These are phyloP conservation scores for Camponotus floridanus DNA, from an alignment of 1,140 invertebrate species.

Conservation along the genomic window DNA sequence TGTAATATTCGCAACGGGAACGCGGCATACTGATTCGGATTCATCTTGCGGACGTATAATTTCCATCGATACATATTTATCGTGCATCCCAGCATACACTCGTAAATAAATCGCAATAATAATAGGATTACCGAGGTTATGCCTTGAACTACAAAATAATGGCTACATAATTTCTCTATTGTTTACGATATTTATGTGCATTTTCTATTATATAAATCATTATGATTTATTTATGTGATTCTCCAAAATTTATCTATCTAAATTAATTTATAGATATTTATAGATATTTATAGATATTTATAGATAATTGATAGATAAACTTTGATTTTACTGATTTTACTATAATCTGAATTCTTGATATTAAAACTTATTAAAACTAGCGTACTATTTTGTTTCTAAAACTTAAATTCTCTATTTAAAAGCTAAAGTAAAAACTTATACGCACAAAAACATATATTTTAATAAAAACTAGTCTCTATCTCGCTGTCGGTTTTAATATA, in stretches of 20 bases:
- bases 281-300: too few relatives aligned
- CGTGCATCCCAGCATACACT: neutral
- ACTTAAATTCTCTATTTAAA: too few relatives aligned
- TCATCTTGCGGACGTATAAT: slow-evolving; percentile 26
- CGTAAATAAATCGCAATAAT: slow-evolving; percentile 8
- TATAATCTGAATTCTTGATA: neutral
- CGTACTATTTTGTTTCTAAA: too few relatives aligned
- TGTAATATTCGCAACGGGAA: slow-evolving; percentile 40
- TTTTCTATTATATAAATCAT: neutral
- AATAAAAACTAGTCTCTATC: too few relatives aligned
- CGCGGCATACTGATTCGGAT: slow-evolving; percentile 10
- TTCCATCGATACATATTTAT: slow-evolving; percentile 53
- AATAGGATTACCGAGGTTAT: slow-evolving; percentile 1
- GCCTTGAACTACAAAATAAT: neutral
- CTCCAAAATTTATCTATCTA: neutral
- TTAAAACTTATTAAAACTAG: neutral
- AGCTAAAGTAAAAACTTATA: too few relatives aligned
- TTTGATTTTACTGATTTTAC: neutral
- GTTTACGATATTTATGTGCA: neutral
- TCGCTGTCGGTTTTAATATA: too few relatives aligned
- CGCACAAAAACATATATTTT: too few relatives aligned
- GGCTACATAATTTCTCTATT: neutral
- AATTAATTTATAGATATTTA: neutral
- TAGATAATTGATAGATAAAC: neutral
- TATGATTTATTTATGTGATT: neutral